Conservation (phyloP, 2,797 vertebrate genomes). For the Arrhamphus sclerolepis region DNA sequence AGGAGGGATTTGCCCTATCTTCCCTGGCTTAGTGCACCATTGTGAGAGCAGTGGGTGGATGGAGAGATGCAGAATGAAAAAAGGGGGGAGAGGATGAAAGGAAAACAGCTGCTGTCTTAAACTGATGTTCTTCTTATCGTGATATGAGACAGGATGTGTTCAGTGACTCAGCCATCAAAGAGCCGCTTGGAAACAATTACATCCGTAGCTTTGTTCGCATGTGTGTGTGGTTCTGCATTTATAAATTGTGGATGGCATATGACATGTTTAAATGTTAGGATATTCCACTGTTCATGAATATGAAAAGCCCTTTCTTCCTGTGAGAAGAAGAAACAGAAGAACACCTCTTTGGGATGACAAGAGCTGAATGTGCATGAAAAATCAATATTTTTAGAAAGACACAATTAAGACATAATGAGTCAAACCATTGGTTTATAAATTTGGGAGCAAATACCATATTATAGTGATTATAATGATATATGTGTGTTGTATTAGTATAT, state of each 20-base stretch:
- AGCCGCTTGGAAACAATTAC: constrained; percentile 65
- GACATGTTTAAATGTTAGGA: constrained; percentile 8
- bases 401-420: too few species aligned
- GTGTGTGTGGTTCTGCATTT: constrained; percentile 24
- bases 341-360: background rate
- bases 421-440: too few species aligned
- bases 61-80: constrained; percentile 66
- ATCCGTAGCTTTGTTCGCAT: constrained; percentile 34
- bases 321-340: background rate
- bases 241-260: constrained; percentile 18
- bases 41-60: constrained; percentile 79
- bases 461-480: too few species aligned
- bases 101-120: constrained; percentile 73
- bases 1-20: constrained; percentile 80
- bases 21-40: constrained; percentile 75
- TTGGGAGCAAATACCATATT: too few species aligned
- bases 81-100: constrained; percentile 69
- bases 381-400: too few species aligned
- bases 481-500: too few species aligned
- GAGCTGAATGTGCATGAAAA: too few species aligned
- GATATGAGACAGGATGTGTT: constrained; percentile 74
- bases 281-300: constrained; percentile 1
- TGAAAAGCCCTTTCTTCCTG: constrained; percentile 1
- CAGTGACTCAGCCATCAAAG: constrained; percentile 77
- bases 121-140: constrained; percentile 74